These are phyloP conservation scores for Corbicula japonica DNA, from an alignment of 2,888 invertebrate genomes.

Conservation along the genomic window DNA sequence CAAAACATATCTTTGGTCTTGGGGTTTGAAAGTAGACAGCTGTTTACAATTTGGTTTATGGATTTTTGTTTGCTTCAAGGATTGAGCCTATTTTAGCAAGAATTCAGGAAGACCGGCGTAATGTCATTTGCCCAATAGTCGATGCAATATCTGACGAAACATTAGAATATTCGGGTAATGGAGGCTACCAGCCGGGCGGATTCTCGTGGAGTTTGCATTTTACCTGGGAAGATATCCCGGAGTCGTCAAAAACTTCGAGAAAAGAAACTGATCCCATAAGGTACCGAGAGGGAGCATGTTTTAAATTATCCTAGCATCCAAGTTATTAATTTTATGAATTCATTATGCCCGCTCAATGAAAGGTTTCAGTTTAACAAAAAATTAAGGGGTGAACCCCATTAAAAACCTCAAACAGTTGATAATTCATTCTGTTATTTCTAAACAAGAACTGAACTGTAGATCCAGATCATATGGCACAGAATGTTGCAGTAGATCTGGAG, in stretches of 20 bases:
- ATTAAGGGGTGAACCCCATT: no score
- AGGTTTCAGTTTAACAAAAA: neutral
- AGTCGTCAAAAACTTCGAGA: slow-evolving; percentile 67
- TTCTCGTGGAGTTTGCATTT: slow-evolving; percentile 92
- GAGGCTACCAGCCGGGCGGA: slow-evolving; percentile 84
- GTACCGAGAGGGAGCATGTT: no score
- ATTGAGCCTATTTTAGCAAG: slow-evolving; percentile 95
- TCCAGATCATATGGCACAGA: no score
- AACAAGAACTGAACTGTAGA: no score
- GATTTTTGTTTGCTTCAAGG: slow-evolving; percentile 86
- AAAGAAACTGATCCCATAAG: slow-evolving; percentile 81
- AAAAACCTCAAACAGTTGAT: no score
- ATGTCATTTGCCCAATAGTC: slow-evolving; percentile 96
- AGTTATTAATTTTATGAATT: no score
- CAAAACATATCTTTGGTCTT: no score
- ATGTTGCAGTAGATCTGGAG: no score
- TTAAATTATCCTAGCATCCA: neutral
- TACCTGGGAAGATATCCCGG: slow-evolving; percentile 90
- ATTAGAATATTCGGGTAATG: slow-evolving; percentile 86
- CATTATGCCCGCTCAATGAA: neutral
- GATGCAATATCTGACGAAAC: slow-evolving; percentile 95
- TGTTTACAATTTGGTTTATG: no score
- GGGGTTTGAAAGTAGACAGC: no score
- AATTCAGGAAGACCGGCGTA: slow-evolving; percentile 92
- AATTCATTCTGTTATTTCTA: no score